Percentiles rank a stretch among this genome's conserved stretches.
phyloP scores from a whole-genome alignment of 37 sponge, comb jelly and placozoan species.

The Chondrilla cf. caribensis region DNA sequence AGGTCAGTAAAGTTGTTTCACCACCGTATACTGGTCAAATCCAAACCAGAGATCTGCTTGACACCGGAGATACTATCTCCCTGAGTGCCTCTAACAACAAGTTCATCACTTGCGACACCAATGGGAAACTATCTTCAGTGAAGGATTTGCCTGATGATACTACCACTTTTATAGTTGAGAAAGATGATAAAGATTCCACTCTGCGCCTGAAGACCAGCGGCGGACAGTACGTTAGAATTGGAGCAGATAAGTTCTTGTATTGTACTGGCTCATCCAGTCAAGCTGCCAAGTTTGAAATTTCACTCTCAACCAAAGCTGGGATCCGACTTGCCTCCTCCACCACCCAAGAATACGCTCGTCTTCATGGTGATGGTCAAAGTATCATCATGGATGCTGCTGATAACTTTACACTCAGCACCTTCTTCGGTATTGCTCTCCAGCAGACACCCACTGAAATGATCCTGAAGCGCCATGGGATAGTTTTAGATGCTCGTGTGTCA shows the following conservation, averaged over 20 bases:
- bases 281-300: not conserved
- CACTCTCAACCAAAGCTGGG: not conserved
- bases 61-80: too few species aligned
- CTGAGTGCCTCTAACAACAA: too few species aligned
- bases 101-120: too few species aligned
- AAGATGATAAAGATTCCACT: not conserved
- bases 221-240: not conserved
- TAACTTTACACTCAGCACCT: not conserved
- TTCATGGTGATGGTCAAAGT: too few species aligned
- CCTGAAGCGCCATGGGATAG: too few species aligned
- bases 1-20: not conserved
- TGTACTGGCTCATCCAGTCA: not conserved
- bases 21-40: not conserved
- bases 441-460: not conserved
- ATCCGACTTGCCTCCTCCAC: not conserved
- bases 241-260: not conserved
- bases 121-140: not conserved
- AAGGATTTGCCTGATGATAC: not conserved
- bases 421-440: conserved; percentile 11
- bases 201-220: not conserved
- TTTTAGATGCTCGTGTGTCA: too few species aligned
- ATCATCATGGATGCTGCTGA: not conserved
- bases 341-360: too few species aligned
- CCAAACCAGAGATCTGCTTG: not conserved
- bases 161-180: not conserved